These are phyloP conservation scores for Geococcyx californianus DNA, from an alignment of 2,113 vertebrate species.

Conservation along the genomic window DNA sequence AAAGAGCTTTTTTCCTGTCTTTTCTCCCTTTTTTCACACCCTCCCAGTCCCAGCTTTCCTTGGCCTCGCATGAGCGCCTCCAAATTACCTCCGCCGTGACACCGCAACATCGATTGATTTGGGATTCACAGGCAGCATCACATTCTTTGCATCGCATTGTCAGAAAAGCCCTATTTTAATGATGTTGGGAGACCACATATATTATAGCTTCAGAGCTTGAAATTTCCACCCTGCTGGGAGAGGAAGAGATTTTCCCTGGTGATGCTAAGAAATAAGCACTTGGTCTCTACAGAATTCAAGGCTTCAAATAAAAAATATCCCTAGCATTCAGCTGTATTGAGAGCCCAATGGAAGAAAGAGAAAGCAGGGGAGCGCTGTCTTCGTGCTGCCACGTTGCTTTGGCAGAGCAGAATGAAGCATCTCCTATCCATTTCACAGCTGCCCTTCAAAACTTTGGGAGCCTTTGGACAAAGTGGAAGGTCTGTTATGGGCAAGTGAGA, in stretches of 20 bases:
- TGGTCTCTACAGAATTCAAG: not conserved
- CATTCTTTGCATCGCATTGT: not conserved
- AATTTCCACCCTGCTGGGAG: not conserved
- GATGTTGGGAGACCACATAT: not conserved
- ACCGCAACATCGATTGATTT: not conserved
- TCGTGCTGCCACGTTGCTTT: not conserved
- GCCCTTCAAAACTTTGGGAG: not conserved
- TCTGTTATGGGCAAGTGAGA: not conserved
- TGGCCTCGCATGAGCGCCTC: not conserved
- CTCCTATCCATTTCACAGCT: not conserved
- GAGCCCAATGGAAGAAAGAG: not conserved
- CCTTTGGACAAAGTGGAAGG: not conserved
- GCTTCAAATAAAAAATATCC: conserved; percentile 3
- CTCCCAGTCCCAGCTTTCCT: not conserved
- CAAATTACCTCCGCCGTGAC: not conserved
- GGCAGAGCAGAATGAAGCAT: not conserved
- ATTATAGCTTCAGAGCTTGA: not conserved
- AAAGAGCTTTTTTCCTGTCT: not conserved
- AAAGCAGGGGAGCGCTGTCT: not conserved
- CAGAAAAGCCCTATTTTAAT: not conserved
- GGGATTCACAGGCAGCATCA: not conserved
- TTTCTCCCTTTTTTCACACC: not conserved
- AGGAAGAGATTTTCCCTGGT: not conserved
- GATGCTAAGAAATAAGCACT: not conserved
- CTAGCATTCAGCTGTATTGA: not conserved